Evolutionary conservation across 53 echinoderm and acorn worm genomes (phyloP), one percentile per base, ranked within the genome.

Genomic region (Mesocentrotus franciscanus): DNA sequence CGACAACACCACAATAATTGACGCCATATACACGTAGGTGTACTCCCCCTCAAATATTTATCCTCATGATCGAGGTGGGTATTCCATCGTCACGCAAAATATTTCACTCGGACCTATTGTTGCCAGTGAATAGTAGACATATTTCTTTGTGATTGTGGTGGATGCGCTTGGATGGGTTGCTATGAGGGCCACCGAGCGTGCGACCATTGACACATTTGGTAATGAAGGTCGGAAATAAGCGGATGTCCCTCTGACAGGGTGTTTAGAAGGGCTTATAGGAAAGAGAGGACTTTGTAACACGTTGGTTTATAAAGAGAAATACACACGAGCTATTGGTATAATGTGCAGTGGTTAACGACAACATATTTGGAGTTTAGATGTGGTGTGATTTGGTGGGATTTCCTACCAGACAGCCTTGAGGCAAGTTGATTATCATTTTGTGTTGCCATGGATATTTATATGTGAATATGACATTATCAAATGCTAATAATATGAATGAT

Each of bases 251-350:
- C 26, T 58, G 58, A 87, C 14, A 3, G 11, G n/a, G 59, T n/a
- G 58, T 87, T 87, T 58, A 11, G 29, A 87, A 26, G 29, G 87
- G 58, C 26, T 87, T 87, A n/a, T n/a, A 36, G 1, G 12, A 6
- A 87, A n/a, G 17, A 83, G 24, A 56, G 85, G 85, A 85, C 85
- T 85, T 85, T 85, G 85, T 85, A 85, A 85, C 85, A 87, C 36
- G 42, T 81, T 57, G 85, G 22, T 87, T 59, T 57, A 29, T 58
- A 15, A 84, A 8, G 27, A 29, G 59, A 27, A 57, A 27, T n/a
- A 12, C 87, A 56, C 29, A 4, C n/a, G 15, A 27, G 20, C n/a
- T n/a, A 58, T 27, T 58, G 56, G 26, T 17, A 29, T 27, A 27
- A 4, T 58, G 87, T 87, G 22, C 20, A 32, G 76, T 79, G 79